Evolutionary conservation across 2,113 vertebrate species (phyloP).

Genomic region (human (Homo sapiens)): DNA sequence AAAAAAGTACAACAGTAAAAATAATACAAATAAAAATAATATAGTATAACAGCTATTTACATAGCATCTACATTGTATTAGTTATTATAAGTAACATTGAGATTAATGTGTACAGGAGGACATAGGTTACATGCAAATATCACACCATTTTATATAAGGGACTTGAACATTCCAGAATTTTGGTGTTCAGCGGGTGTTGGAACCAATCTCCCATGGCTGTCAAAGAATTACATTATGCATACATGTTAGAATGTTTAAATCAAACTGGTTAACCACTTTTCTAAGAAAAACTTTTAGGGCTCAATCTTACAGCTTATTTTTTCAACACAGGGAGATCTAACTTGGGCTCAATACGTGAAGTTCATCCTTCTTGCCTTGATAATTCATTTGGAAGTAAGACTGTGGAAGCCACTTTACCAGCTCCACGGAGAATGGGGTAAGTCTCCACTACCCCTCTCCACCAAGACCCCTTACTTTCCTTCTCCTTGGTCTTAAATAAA

Average conservation of each 20-base stretch:
- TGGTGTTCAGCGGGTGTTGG: neutral
- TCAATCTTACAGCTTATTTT: neutral
- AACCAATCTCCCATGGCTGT: neutral
- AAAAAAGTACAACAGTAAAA: neutral
- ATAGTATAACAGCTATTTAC: neutral
- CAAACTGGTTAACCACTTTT: neutral
- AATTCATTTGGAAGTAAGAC: neutral
- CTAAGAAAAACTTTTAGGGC: neutral
- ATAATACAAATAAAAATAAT: neutral
- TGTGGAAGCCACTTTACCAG: neutral
- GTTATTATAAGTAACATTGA: neutral
- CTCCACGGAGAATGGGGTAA: neutral
- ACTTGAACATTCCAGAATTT: neutral
- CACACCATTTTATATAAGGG: neutral
- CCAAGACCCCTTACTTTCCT: too few species aligned
- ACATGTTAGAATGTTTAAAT: neutral
- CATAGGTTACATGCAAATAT: neutral
- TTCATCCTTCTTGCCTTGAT: accelerated
- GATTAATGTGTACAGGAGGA: neutral
- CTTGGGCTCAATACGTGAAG: neutral
- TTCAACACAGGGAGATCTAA: neutral
- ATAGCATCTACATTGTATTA: neutral
- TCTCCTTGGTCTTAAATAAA: neutral
- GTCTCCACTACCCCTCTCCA: neutral
- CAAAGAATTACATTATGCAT: neutral